Percentiles rank a stretch among this genome's conserved stretches.
Conservation (phyloP, 1,140 invertebrate genomes). For the Caenorhabditis briggsae region DNA sequence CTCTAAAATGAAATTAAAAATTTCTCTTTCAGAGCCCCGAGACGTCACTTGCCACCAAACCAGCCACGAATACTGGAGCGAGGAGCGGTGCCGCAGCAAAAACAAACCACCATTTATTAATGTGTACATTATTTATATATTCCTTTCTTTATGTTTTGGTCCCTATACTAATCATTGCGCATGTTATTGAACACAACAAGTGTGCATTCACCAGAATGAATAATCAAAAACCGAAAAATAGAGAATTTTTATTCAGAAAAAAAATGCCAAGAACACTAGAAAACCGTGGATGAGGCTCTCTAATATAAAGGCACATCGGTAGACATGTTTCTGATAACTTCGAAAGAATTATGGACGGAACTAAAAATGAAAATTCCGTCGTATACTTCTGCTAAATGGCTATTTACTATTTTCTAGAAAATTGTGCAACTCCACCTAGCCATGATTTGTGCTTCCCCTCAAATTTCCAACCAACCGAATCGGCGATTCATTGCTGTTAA, state of each 20-base stretch:
- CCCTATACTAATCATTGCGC: neutral
- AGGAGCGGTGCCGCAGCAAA: slow-evolving; percentile 5
- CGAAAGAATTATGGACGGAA: too few relatives aligned
- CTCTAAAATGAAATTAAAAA: slow-evolving; percentile 5
- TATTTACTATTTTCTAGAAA: too few relatives aligned
- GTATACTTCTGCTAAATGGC: too few relatives aligned
- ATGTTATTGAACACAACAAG: neutral
- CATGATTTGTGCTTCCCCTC: slow-evolving; percentile 33
- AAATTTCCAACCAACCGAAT: neutral
- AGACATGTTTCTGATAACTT: too few relatives aligned
- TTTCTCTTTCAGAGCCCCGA: slow-evolving; percentile 3
- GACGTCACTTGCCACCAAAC: slow-evolving; percentile 39
- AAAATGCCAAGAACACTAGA: too few relatives aligned
- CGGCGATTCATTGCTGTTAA: slow-evolving; percentile 19
- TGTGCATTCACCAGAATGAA: neutral
- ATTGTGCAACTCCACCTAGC: neutral
- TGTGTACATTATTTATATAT: slow-evolving; percentile 27
- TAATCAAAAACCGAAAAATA: too few relatives aligned
- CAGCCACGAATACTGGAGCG: slow-evolving; percentile 46
- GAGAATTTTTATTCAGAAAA: too few relatives aligned
- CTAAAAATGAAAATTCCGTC: too few relatives aligned
- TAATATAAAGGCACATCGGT: too few relatives aligned
- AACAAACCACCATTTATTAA: slow-evolving; percentile 49
- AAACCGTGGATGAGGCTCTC: too few relatives aligned
- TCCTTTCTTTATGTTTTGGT: neutral